Evolutionary conservation across 2,888 invertebrate species (phyloP).

Genomic region (Branchipolynoe longqiensis): DNA sequence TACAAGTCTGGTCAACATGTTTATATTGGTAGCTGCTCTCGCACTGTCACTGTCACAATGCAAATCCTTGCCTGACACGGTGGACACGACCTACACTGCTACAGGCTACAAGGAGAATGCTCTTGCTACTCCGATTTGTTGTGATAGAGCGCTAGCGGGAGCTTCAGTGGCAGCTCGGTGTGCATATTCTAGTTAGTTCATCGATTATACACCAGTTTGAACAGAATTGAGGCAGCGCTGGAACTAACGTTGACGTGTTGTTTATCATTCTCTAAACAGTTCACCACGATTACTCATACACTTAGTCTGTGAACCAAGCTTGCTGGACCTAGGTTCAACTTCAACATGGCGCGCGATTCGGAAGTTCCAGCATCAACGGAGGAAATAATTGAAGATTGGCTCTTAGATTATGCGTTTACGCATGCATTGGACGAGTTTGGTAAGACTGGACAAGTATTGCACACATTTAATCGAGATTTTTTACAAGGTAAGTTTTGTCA

Average conservation of each 20-base stretch:
- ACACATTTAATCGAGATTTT: background rate
- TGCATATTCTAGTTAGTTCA: background rate
- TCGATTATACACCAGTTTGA: background rate
- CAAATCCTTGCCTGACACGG: background rate
- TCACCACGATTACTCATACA: background rate
- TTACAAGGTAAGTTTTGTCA: constrained; percentile 6
- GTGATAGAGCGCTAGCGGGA: background rate
- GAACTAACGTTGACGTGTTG: background rate
- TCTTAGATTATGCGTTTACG: background rate
- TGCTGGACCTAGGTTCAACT: background rate
- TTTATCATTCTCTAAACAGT: background rate
- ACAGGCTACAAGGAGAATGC: too few relatives aligned
- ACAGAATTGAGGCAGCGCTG: background rate
- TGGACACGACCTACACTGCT: too few relatives aligned
- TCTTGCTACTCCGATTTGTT: too few relatives aligned
- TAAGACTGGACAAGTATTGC: background rate
- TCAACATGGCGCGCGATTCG: constrained; percentile 41
- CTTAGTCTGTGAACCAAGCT: background rate
- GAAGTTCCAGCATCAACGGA: background rate
- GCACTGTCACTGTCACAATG: background rate
- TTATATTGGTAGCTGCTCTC: background rate
- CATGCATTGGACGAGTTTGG: constrained; percentile 8
- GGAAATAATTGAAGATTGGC: constrained; percentile 25
- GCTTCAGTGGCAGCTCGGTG: background rate
- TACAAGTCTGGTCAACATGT: constrained; percentile 14